These are phyloP conservation scores for Stichopus horrens DNA, from an alignment of 53 echinoderm and acorn worm genomes.

Conservation along the genomic window DNA sequence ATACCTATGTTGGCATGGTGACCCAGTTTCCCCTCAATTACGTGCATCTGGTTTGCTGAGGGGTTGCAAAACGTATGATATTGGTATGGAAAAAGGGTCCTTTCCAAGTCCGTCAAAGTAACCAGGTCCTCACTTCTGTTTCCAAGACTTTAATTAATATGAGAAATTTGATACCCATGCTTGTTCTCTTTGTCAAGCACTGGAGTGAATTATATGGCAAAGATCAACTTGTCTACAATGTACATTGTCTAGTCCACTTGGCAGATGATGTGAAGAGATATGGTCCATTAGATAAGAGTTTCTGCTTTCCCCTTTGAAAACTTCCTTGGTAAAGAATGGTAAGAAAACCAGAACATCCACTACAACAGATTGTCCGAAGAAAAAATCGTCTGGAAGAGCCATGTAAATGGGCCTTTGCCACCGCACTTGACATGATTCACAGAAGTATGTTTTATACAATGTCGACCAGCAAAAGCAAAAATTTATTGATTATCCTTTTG, in stretches of 20 bases:
- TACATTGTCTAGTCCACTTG: conserved; percentile 36
- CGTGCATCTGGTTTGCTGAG: conserved; percentile 68
- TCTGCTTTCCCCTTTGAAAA: conserved; percentile 48
- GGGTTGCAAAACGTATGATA: conserved; percentile 55
- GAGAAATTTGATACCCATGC: conserved; percentile 33
- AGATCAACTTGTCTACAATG: conserved; percentile 36
- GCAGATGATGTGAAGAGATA: conserved; percentile 38
- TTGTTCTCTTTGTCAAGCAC: conserved; percentile 13
- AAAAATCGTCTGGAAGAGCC: background rate
- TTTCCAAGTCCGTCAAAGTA: conserved; percentile 14
- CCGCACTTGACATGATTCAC: background rate
- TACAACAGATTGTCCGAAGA: background rate
- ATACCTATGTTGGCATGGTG: conserved; percentile 64
- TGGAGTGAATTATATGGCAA: conserved; percentile 42
- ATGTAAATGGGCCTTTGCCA: background rate
- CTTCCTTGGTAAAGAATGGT: conserved; percentile 28
- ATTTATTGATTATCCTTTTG: background rate
- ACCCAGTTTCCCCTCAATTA: conserved; percentile 62
- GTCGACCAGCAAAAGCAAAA: background rate
- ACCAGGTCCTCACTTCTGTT: conserved; percentile 30
- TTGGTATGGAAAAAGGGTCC: conserved; percentile 66
- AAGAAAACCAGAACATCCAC: conserved; percentile 17
- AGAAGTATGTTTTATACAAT: background rate
- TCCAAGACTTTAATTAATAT: conserved; percentile 48
- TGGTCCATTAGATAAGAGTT: conserved; percentile 50